These are phyloP conservation scores for Elegia similella DNA, from an alignment of 2,888 invertebrate species.

Conservation along the genomic window DNA sequence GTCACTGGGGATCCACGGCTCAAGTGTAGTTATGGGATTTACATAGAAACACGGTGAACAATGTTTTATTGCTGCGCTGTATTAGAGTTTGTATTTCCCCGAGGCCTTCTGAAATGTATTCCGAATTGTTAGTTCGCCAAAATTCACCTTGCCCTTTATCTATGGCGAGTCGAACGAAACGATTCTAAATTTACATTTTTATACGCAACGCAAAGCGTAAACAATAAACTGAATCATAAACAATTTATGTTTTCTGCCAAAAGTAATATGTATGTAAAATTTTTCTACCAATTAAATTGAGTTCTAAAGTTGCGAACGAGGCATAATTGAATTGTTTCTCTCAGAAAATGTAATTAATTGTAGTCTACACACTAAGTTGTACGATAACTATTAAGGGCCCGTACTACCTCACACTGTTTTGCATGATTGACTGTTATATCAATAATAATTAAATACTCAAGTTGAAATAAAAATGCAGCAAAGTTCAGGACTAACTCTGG, in stretches of 20 bases:
- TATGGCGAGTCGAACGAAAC: neutral
- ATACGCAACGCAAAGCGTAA: neutral
- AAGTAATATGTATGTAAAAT: neutral
- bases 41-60: slow-evolving; percentile 65
- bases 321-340: neutral
- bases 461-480: no score
- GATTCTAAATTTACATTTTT: neutral
- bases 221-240: neutral
- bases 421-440: no score
- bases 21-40: slow-evolving; percentile 66
- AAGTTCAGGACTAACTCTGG: no score
- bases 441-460: no score
- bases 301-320: neutral
- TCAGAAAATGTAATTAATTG: neutral
- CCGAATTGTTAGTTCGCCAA: slow-evolving; percentile 48
- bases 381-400: neutral
- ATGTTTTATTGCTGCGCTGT: slow-evolving; percentile 61
- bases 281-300: neutral
- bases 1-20: slow-evolving; percentile 48
- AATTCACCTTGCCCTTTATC: slow-evolving; percentile 30
- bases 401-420: no score
- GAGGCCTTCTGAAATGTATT: slow-evolving; percentile 55
- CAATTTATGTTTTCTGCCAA: neutral
- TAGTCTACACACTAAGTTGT: neutral
- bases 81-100: slow-evolving; percentile 71